Conservation (phyloP, 2,113 vertebrate species). For the Fregata magnificens region DNA sequence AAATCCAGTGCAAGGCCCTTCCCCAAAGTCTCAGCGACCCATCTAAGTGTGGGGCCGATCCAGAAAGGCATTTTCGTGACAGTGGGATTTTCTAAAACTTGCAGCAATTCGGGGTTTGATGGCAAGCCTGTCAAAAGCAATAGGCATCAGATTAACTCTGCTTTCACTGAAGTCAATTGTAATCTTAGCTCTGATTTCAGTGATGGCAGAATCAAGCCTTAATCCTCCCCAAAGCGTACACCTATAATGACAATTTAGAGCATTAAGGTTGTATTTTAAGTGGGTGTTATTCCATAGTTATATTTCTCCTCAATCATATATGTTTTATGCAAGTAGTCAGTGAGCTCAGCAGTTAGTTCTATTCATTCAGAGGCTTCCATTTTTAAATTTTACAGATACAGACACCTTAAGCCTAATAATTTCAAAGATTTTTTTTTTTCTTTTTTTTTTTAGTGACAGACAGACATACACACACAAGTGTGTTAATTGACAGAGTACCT, state of each 20-base stretch:
- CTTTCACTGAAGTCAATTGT: not conserved
- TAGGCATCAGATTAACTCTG: not conserved
- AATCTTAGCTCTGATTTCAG: not conserved
- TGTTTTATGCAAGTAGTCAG: not conserved
- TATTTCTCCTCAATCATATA: not conserved
- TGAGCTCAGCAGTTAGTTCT: not conserved
- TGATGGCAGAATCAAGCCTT: not conserved
- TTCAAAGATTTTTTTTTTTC: not conserved
- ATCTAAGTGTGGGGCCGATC: not conserved
- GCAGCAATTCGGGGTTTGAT: not conserved
- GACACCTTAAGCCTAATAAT: constrained; percentile 3
- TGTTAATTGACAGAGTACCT: constrained; percentile 66
- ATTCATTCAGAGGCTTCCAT: not conserved
- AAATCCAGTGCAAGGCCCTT: not conserved
- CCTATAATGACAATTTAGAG: not conserved
- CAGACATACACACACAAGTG: not conserved
- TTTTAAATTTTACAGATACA: not conserved
- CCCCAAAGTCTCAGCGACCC: not conserved
- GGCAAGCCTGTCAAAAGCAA: not conserved
- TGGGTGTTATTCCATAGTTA: not conserved
- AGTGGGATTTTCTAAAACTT: not conserved
- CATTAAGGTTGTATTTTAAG: not conserved
- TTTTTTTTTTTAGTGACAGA: constrained; percentile 15
- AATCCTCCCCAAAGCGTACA: not conserved
- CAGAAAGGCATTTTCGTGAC: not conserved